A percentile compares a stretch with the other conserved stretches of the same genome.
Conservation (phyloP, 2,888 invertebrate genomes). For the Mechanitis mazaeus region DNA sequence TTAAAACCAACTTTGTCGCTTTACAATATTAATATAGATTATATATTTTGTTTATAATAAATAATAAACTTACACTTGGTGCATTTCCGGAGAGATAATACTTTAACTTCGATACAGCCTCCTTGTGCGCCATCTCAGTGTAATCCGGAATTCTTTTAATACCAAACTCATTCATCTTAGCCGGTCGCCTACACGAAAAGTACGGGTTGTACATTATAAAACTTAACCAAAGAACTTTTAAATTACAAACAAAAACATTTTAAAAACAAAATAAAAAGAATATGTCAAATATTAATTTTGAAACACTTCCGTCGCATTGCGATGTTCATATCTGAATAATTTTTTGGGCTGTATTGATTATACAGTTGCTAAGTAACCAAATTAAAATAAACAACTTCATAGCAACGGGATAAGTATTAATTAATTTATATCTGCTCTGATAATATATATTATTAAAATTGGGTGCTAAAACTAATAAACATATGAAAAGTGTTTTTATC, state of each 20-base stretch:
- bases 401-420: background rate
- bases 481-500: background rate
- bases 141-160: constrained; percentile 83
- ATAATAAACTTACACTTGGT: constrained; percentile 67
- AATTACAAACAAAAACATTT: constrained; percentile 19
- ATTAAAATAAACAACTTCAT: constrained; percentile 39
- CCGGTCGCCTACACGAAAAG: constrained; percentile 62
- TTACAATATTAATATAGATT: background rate
- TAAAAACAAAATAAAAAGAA: constrained; percentile 31
- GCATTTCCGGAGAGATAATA: constrained; percentile 86
- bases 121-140: constrained; percentile 89
- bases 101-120: constrained; percentile 87
- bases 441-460: background rate
- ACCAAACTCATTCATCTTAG: constrained; percentile 69
- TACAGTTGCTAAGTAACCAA: constrained; percentile 54
- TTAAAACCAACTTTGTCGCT: background rate
- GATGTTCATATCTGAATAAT: constrained; percentile 34
- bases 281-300: constrained; percentile 38
- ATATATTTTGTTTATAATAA: background rate
- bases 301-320: constrained; percentile 58
- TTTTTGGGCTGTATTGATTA: constrained; percentile 58
- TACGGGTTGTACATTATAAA: constrained; percentile 39
- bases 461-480: background rate
- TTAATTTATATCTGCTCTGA: background rate
- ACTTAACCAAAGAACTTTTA: constrained; percentile 11